Conservation (phyloP, 2,113 vertebrate genomes). For the Atlantisia rogersi region DNA sequence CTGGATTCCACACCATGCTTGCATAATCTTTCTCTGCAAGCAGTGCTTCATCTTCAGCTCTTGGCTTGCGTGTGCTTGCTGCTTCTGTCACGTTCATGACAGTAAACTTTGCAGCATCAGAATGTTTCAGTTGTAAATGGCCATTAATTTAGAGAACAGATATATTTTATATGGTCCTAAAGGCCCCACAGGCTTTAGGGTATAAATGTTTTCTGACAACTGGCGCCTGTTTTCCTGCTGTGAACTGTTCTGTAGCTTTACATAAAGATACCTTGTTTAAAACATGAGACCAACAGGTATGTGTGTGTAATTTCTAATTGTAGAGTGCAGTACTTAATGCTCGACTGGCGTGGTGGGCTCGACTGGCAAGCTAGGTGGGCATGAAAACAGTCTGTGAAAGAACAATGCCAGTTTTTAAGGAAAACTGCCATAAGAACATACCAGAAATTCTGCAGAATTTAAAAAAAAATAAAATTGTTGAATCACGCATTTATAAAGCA, state of each 20-base stretch:
- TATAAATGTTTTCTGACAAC: not conserved
- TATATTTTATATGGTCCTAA: conserved; percentile 39
- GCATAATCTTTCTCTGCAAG: not conserved
- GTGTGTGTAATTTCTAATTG: not conserved
- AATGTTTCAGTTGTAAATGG: not conserved
- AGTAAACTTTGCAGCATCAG: not conserved
- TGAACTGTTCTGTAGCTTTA: not conserved
- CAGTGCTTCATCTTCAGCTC: not conserved
- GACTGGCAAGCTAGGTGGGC: not conserved
- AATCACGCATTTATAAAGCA: not conserved
- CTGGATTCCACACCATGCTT: not conserved
- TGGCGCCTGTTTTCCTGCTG: not conserved
- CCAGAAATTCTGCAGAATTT: not conserved
- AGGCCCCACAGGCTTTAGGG: conserved; percentile 47
- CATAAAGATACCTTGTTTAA: conserved; percentile 32
- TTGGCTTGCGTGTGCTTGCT: not conserved
- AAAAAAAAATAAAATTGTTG: not conserved
- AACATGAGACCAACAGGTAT: not conserved
- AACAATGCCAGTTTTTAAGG: not conserved
- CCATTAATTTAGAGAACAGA: conserved; percentile 25
- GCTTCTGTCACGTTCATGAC: not conserved
- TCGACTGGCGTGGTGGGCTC: not conserved
- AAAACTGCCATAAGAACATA: not conserved
- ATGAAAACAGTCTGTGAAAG: not conserved
- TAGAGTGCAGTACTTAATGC: not conserved